Percentiles rank a stretch among this genome's conserved stretches.
Conservation (phyloP, 2,888 invertebrate genomes). For the Troilus luridus region DNA sequence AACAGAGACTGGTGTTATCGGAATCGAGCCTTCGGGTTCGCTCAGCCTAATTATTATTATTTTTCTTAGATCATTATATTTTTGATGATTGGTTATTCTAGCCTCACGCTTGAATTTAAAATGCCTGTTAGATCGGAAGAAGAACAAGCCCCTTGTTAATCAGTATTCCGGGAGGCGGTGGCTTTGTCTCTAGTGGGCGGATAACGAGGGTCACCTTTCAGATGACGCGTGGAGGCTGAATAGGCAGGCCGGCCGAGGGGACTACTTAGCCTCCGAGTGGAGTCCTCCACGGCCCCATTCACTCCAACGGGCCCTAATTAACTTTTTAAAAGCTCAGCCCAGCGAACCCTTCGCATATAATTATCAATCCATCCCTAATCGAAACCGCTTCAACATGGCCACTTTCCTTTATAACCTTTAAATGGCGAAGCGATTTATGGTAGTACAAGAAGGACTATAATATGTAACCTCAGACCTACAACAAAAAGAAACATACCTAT, state of each 20-base stretch:
- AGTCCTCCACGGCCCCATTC: not conserved
- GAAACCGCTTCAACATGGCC: not conserved
- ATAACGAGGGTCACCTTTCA: constrained; percentile 34
- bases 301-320: not conserved
- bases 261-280: constrained; percentile 7
- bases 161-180: constrained; percentile 2
- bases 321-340: constrained; percentile 44
- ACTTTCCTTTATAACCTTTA: not conserved
- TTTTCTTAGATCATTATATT: not conserved
- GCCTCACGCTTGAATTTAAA: not conserved
- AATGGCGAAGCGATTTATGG: not conserved
- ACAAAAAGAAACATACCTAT: no score
- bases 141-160: not conserved
- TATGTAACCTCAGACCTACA: not conserved
- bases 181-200: constrained; percentile 18
- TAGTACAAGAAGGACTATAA: not conserved
- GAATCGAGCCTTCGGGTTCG: no score
- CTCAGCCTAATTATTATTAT: no score
- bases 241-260: not conserved
- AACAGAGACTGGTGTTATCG: no score
- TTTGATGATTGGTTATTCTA: not conserved
- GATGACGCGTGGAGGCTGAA: constrained; percentile 20
- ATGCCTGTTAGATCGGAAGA: not conserved
- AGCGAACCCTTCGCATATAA: not conserved
- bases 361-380: not conserved